Conservation (phyloP, 2,797 vertebrate genomes). For the Gorsachius magnificus region DNA sequence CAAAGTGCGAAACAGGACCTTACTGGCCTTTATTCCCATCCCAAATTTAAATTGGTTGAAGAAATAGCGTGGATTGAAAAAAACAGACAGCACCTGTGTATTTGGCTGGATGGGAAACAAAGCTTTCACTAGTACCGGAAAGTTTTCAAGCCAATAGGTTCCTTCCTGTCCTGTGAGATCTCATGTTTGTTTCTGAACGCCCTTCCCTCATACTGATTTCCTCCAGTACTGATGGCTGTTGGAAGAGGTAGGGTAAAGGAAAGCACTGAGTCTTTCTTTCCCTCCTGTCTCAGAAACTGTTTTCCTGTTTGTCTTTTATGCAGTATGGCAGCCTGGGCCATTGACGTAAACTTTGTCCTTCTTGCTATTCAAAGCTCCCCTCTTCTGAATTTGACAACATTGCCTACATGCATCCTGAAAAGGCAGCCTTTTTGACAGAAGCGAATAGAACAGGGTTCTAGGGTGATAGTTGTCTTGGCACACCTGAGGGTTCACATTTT, state of each 20-base stretch:
- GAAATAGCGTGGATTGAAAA: neutral
- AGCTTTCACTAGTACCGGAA: conserved; percentile 52
- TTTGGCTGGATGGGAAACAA: conserved; percentile 24
- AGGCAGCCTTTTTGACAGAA: neutral
- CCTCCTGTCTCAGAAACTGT: conserved; percentile 3
- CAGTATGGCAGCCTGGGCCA: neutral
- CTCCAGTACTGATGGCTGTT: neutral
- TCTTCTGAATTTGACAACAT: neutral
- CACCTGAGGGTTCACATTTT: neutral
- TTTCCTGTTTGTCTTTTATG: conserved; percentile 52
- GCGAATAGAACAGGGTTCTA: neutral
- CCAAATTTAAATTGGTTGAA: neutral
- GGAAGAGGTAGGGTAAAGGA: conserved; percentile 9
- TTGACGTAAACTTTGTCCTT: conserved; percentile 43
- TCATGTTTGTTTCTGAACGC: neutral
- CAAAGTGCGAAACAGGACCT: neutral
- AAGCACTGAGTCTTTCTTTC: neutral
- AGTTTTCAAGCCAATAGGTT: conserved; percentile 57
- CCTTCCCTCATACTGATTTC: neutral
- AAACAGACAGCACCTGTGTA: neutral
- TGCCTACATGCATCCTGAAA: neutral
- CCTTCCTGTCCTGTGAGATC: conserved; percentile 47
- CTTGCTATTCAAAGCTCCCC: neutral
- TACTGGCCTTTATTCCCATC: neutral
- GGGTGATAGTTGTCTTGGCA: neutral